A percentile compares a stretch with the other conserved stretches of the same genome.
Evolutionary conservation across 2,113 vertebrate genomes (phyloP).

Genomic region (Myocastor coypus): DNA sequence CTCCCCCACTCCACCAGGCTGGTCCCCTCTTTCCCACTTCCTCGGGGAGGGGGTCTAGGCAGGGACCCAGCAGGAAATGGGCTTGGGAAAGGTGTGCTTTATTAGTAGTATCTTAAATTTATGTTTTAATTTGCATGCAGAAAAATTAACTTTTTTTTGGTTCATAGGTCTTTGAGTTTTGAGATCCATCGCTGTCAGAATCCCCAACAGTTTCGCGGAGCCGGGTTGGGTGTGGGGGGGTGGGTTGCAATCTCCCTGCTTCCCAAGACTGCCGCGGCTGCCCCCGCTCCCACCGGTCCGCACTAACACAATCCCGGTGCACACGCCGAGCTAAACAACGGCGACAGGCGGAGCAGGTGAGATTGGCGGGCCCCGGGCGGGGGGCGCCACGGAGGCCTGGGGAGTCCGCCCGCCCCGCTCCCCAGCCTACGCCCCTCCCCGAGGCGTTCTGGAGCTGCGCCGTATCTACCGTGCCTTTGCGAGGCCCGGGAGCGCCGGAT

Average conservation of each 20-base stretch:
- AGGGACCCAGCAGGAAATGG: not conserved
- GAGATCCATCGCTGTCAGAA: not conserved
- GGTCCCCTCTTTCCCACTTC: not conserved
- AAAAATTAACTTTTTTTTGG: slow-evolving; percentile 14
- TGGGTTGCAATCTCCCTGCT: not conserved
- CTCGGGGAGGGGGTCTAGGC: not conserved
- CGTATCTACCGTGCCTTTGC: fast-evolving
- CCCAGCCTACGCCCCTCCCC: slow-evolving; percentile 33
- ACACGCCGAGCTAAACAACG: slow-evolving; percentile 64
- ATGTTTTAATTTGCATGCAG: slow-evolving; percentile 7
- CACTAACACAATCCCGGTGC: not conserved
- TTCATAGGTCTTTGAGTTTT: slow-evolving; percentile 52
- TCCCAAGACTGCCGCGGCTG: not conserved
- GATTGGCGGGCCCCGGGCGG: slow-evolving; percentile 45
- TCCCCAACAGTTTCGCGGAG: not conserved
- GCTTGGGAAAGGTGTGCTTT: not conserved
- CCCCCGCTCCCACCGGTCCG: slow-evolving; percentile 27
- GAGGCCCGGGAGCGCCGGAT: not conserved
- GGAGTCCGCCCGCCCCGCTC: not conserved
- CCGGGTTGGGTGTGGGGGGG: not conserved
- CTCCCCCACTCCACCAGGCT: slow-evolving; percentile 24
- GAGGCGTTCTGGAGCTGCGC: slow-evolving; percentile 5
- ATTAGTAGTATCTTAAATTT: not conserved
- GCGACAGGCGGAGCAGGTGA: slow-evolving; percentile 79
- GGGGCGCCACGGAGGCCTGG: not conserved